Evolutionary conservation across 2,888 invertebrate species (phyloP).

Genomic region (Papilio gigon): DNA sequence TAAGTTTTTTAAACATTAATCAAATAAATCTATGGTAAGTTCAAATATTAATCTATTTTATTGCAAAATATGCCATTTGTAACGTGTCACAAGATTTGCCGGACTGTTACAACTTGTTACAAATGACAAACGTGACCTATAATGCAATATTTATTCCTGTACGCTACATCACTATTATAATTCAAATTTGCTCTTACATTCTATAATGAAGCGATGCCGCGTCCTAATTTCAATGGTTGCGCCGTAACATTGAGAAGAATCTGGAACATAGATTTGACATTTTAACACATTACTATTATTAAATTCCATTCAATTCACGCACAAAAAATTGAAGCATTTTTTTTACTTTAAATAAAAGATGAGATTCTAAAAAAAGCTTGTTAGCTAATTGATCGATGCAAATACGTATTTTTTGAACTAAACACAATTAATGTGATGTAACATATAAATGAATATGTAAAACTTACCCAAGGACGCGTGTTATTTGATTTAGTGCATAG

Average conservation of each 20-base stretch:
- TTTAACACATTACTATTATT: slow-evolving; percentile 17
- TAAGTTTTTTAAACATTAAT: slow-evolving; percentile 43
- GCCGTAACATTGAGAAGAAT: slow-evolving; percentile 77
- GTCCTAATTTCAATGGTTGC: slow-evolving; percentile 61
- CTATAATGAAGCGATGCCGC: slow-evolving; percentile 44
- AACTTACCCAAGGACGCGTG: slow-evolving; percentile 64
- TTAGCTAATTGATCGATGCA: no score
- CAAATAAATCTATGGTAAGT: slow-evolving; percentile 48
- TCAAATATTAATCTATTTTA: slow-evolving; percentile 38
- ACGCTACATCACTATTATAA: slow-evolving; percentile 22
- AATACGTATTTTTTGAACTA: no score
- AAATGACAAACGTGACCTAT: slow-evolving; percentile 13
- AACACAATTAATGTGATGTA: slow-evolving; percentile 44
- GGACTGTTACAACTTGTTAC: slow-evolving; percentile 1
- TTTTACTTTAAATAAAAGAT: not conserved
- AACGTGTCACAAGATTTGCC: not conserved
- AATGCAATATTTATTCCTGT: slow-evolving; percentile 16
- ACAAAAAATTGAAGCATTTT: not conserved
- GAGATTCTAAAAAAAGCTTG: not conserved
- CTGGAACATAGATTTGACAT: slow-evolving; percentile 62
- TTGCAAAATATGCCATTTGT: slow-evolving; percentile 11
- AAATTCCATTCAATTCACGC: not conserved
- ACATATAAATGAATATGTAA: slow-evolving; percentile 52
- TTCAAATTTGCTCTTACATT: slow-evolving; percentile 4
- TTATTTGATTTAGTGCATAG: slow-evolving; percentile 44